Percentiles rank a stretch among this genome's conserved stretches.
Evolutionary conservation across 1,140 invertebrate genomes (phyloP).

Genomic region (Ladona fulva): DNA sequence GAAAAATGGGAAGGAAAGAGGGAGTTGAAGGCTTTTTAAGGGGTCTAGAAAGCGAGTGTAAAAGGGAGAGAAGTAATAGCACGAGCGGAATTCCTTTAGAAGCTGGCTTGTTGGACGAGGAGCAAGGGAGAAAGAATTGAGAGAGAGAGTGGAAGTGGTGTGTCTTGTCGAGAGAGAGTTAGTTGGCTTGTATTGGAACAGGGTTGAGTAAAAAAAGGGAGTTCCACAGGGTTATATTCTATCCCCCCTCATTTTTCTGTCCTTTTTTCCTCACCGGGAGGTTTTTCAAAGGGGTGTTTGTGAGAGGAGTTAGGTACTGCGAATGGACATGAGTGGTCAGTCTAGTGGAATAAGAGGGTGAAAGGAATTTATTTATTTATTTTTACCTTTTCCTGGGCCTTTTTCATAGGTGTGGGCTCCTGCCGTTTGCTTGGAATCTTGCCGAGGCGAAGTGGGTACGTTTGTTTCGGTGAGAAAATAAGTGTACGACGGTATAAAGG

Average conservation of each 20-base stretch:
- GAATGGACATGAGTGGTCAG: conserved; percentile 30
- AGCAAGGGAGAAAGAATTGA: conserved; percentile 11
- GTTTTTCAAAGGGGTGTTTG: conserved; percentile 19
- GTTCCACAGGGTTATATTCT: not conserved
- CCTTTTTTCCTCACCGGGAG: no score
- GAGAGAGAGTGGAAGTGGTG: conserved; percentile 12
- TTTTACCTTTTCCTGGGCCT: not conserved
- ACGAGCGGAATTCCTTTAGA: not conserved
- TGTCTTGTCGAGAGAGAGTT: not conserved
- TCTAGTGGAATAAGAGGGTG: conserved; percentile 31
- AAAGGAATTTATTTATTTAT: conserved; percentile 26
- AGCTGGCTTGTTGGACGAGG: not conserved
- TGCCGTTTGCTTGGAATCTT: no score
- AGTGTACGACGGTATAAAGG: no score
- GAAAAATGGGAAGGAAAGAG: conserved; percentile 12
- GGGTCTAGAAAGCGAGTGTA: conserved; percentile 14
- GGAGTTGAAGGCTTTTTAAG: conserved; percentile 12
- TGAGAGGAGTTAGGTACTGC: conserved; percentile 30
- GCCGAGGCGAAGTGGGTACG: no score
- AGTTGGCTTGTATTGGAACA: conserved; percentile 34
- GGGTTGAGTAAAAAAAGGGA: conserved; percentile 28
- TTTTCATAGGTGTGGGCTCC: no score
- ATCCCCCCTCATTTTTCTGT: no score
- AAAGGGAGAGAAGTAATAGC: conserved; percentile 13
- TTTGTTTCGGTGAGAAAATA: no score